Base-by-base conservation (phyloP, 64 coral and sea anemone species). In the Trachythela sp. region DNA sequence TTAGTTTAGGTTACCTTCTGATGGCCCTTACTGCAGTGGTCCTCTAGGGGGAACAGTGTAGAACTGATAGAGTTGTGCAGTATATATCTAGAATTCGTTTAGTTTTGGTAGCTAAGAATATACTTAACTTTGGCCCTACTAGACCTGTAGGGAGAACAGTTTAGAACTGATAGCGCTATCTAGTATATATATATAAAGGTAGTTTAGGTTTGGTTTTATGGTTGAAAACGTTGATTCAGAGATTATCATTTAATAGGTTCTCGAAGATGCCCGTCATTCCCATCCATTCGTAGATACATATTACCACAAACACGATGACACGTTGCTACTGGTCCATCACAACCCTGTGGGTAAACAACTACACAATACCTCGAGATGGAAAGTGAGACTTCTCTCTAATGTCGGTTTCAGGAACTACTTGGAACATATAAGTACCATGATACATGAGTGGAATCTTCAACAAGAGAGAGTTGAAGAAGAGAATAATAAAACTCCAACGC, bases 361-460 rank as follows among this genome's bases (percentile, higher is more conserved):
- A 9, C 71, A 85, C 9, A 99, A 93, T 70, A 77, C 50, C 24
- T 87, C 83, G 13, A 48, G 93, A 13, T 99, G 96, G 96, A 92
- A 89, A 48, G 92, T 91, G 41, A 90, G 91, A 33, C 96, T 99
- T 1, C 96, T 94, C 29, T 99, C 96, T 11, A 95, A 99, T 86
- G 96, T 99, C 51, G 96, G 96, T 40, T 99, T 99, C 54, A 86
- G 93, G 10, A 99, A 99, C 85, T 99, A 99, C 83, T 87, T 99
- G 15, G 96, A 99, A 48, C 91, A 99, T 38, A 91, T 99, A 22
- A 89, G 89, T 68, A 70, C 49, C 41, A 94, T 84, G 8, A 93
- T 99, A 41, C 36, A 83, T 52, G 88, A 88, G 8, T 99, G 96
- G 96, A 36, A 93, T 31, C 30, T 48, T 68, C 86, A 99, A 48